These are phyloP conservation scores for Ectemnius lituratus DNA, from an alignment of 2,888 invertebrate species.

Conservation along the genomic window DNA sequence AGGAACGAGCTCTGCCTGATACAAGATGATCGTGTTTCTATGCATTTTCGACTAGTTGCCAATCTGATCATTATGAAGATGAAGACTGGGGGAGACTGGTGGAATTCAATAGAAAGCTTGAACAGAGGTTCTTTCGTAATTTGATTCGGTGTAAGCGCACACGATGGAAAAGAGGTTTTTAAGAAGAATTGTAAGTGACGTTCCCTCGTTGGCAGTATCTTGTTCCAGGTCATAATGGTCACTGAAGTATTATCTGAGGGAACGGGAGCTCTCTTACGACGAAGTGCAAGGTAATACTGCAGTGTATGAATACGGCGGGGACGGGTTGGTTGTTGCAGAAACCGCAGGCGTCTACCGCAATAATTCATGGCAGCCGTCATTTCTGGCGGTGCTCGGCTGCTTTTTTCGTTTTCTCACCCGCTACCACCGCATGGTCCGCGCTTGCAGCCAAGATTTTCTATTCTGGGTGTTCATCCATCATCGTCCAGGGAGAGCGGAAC, in stretches of 20 bases:
- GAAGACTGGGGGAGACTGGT: too few relatives aligned
- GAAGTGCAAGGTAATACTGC: not conserved
- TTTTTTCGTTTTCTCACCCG: slow-evolving; percentile 38
- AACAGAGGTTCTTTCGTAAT: too few relatives aligned
- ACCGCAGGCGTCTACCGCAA: slow-evolving; percentile 41
- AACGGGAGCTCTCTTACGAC: too few relatives aligned
- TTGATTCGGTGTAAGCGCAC: too few relatives aligned
- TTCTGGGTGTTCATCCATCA: slow-evolving; percentile 64
- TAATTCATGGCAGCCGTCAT: slow-evolving; percentile 62
- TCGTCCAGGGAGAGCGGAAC: slow-evolving; percentile 41
- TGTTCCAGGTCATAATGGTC: too few relatives aligned
- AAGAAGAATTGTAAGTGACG: too few relatives aligned
- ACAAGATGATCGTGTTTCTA: not conserved
- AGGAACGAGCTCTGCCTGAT: not conserved
- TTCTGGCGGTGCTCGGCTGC: slow-evolving; percentile 47
- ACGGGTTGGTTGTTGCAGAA: slow-evolving; percentile 6
- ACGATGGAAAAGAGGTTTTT: too few relatives aligned
- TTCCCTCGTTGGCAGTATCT: too few relatives aligned
- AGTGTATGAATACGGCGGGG: not conserved
- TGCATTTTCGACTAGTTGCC: too few relatives aligned
- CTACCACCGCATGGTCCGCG: slow-evolving; percentile 41
- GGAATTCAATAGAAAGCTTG: too few relatives aligned
- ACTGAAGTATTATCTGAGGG: too few relatives aligned
- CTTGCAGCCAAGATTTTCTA: slow-evolving; percentile 62
- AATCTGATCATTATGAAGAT: too few relatives aligned